Percentiles rank a stretch among this genome's conserved stretches.
phyloP scores from a whole-genome alignment of 2,797 vertebrate genomes.

The Dendrocincla tyrannina region DNA sequence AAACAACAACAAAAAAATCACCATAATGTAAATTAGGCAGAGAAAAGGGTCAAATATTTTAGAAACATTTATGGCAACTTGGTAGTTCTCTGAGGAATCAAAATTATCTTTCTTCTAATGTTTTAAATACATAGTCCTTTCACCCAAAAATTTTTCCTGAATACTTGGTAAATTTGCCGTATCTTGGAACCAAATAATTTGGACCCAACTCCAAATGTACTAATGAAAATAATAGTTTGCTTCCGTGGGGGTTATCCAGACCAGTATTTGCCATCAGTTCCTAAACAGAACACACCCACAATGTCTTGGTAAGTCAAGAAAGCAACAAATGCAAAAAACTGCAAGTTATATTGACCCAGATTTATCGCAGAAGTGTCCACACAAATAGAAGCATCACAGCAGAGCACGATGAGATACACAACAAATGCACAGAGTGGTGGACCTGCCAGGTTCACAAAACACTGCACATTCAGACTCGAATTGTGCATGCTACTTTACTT shows the following conservation, averaged over 20 bases:
- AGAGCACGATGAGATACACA: not conserved
- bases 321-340: not conserved
- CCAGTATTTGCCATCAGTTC: not conserved
- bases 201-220: not conserved
- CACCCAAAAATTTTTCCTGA: not conserved
- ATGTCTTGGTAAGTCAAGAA: not conserved
- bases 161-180: not conserved
- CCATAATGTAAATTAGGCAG: not conserved
- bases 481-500: conserved; percentile 76
- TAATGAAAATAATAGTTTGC: not conserved
- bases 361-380: not conserved
- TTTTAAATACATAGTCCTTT: not conserved
- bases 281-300: not conserved
- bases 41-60: not conserved
- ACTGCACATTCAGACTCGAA: conserved; percentile 76
- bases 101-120: not conserved
- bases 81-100: not conserved
- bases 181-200: not conserved
- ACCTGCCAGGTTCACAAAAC: conserved; percentile 59
- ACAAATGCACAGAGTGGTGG: not conserved
- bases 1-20: not conserved
- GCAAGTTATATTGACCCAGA: not conserved
- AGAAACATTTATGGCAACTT: not conserved
- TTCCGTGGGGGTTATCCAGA: not conserved
- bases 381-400: conserved; percentile 5